Conservation (phyloP, 2,797 vertebrate genomes). For the Ambastaia sidthimunki region DNA sequence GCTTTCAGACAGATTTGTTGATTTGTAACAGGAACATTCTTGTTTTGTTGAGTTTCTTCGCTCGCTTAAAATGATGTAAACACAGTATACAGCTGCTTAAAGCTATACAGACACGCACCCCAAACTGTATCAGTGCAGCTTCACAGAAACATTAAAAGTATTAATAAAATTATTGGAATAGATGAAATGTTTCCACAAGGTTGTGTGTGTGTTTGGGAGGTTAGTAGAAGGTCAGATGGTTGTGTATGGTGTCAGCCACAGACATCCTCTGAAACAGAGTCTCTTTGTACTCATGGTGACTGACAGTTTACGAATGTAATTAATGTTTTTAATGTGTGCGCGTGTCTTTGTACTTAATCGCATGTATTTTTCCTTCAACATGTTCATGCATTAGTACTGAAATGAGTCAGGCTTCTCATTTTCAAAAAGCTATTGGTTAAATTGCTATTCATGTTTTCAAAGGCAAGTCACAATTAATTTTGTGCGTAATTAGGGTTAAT, state of each 20-base stretch:
- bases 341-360: background rate
- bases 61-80: background rate
- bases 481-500: background rate
- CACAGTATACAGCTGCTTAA: background rate
- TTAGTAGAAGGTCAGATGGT: slow-evolving; percentile 13
- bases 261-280: slow-evolving; percentile 40
- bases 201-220: slow-evolving; percentile 14
- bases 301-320: background rate
- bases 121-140: background rate
- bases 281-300: slow-evolving; percentile 28
- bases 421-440: background rate
- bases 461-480: background rate
- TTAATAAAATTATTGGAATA: background rate
- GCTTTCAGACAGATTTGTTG: background rate
- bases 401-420: slow-evolving; percentile 14
- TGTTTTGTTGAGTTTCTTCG: background rate
- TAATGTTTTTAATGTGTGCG: background rate
- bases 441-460: background rate
- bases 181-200: background rate
- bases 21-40: background rate
- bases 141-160: background rate
- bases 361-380: background rate
- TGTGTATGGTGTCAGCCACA: slow-evolving; percentile 38
- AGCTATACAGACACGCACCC: background rate
- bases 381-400: background rate